phyloP scores from a whole-genome alignment of 2,888 invertebrate genomes.

The Melanostoma mellinum region DNA sequence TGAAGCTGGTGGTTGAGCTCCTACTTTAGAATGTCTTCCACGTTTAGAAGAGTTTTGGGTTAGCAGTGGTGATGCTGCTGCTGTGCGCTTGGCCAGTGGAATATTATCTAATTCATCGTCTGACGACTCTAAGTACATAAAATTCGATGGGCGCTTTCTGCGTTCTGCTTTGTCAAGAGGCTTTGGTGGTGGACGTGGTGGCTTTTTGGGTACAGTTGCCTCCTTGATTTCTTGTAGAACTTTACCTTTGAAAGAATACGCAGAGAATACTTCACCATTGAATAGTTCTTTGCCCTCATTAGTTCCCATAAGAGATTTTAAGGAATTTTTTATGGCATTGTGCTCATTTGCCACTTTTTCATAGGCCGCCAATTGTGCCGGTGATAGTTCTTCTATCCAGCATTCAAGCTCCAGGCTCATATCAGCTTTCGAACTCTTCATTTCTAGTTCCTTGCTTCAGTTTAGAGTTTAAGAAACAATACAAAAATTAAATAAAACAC shows the following conservation, averaged over 20 bases:
- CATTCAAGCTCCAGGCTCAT: constrained; percentile 86
- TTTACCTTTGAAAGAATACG: constrained; percentile 85
- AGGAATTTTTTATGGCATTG: constrained; percentile 85
- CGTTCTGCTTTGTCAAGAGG: constrained; percentile 65
- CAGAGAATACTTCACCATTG: constrained; percentile 86
- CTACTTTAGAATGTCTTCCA: constrained; percentile 27
- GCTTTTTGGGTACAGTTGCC: constrained; percentile 79
- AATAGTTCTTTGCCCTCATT: constrained; percentile 86
- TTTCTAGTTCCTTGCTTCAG: constrained; percentile 23
- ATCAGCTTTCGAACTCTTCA: constrained; percentile 79
- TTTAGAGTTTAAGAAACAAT: no score
- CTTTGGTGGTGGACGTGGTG: constrained; percentile 71
- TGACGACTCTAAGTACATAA: constrained; percentile 80
- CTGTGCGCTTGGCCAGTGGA: constrained; percentile 82
- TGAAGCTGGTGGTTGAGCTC: not conserved
- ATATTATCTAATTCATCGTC: constrained; percentile 82
- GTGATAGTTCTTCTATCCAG: constrained; percentile 88
- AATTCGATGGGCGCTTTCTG: constrained; percentile 76
- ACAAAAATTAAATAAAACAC: no score
- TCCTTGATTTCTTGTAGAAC: constrained; percentile 79
- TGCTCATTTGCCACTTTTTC: constrained; percentile 87
- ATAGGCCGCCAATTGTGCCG: constrained; percentile 85
- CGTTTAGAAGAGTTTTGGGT: not conserved
- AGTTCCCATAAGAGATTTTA: constrained; percentile 82
- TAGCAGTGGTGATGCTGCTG: constrained; percentile 56